Conservation (phyloP, 35 echinoderm and acorn worm genomes). For the Ptychodera flava region DNA sequence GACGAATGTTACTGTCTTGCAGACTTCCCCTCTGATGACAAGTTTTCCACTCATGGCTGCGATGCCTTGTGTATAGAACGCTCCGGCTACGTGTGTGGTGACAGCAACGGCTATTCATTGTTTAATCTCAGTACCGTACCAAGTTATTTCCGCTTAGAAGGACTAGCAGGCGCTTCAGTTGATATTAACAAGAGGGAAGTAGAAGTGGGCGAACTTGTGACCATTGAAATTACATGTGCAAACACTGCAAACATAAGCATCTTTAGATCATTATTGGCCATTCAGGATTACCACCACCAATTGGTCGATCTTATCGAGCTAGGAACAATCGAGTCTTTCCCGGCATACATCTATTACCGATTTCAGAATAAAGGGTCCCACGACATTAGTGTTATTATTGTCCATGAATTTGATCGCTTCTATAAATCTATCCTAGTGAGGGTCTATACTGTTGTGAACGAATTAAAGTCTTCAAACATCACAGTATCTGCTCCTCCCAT, state of each 20-base stretch:
- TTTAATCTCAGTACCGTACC: too few relatives aligned
- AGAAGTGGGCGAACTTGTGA: neutral
- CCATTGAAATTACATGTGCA: neutral
- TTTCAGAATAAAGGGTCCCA: neutral
- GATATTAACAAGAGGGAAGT: neutral
- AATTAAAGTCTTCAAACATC: neutral
- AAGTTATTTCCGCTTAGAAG: too few relatives aligned
- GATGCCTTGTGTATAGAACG: too few relatives aligned
- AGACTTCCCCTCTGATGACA: too few relatives aligned
- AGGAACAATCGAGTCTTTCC: neutral
- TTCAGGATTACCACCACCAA: too few relatives aligned
- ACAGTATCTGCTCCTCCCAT: neutral
- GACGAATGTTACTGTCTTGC: too few relatives aligned
- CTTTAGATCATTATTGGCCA: neutral
- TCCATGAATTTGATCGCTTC: neutral
- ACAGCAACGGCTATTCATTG: too few relatives aligned
- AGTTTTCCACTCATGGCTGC: too few relatives aligned
- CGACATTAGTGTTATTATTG: neutral
- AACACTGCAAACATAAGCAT: neutral
- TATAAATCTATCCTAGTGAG: neutral
- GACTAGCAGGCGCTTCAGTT: neutral
- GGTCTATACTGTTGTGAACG: neutral
- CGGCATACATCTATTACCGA: neutral
- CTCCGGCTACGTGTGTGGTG: too few relatives aligned
- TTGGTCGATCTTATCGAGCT: too few relatives aligned